Base-by-base conservation (phyloP, 2,888 invertebrate species). In the Alcis repandata region DNA sequence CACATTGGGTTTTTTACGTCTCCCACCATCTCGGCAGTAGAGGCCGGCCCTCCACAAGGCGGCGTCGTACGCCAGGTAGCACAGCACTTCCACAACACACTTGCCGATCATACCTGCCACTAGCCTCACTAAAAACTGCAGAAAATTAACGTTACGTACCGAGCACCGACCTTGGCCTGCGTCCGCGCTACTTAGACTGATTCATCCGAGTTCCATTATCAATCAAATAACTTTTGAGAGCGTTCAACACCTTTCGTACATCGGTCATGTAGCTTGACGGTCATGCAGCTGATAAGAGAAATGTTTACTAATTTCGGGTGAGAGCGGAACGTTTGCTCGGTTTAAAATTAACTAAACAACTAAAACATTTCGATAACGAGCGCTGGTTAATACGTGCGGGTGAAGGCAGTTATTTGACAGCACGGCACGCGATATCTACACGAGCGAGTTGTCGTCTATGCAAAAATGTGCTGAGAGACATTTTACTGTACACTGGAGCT, bases 131-230 rank as follows among this genome's bases (percentile, higher is more conserved):
- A 52, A 59, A 49, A 49, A 49, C 48, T 49, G 48, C 32, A 49
- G 32, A 49, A 49, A 69, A 65, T 68, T 63, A 52, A 38, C 75
- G 73, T 71, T 74, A 79, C 79, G 77, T 77, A 69, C 72, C 56
- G 54, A 56, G 41, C 54, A 83, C 83, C 78, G 83, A 86, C 90
- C 90, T 89, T 88, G 87, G 72, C 60, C 67, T 65, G 72, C 72
- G 74, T 61, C 56, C 41, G 40, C 74, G 75, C 74, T 71, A 73
- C 76, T 71, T 66, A 78, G 71, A 75, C 78, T 85, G 84, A 89
- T 77, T 90, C 86, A 88, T 83, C 79, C 63, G 69, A 78, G 68
- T 83, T 82, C 85, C 80, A 79, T 79, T 79, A 79, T 71, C 68
- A 70, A 74, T 80, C 76, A 48, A 62, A 43, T 49, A 68, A 59